Base-by-base conservation (phyloP, 2,797 vertebrate genomes). In the Pelodytes ibericus region DNA sequence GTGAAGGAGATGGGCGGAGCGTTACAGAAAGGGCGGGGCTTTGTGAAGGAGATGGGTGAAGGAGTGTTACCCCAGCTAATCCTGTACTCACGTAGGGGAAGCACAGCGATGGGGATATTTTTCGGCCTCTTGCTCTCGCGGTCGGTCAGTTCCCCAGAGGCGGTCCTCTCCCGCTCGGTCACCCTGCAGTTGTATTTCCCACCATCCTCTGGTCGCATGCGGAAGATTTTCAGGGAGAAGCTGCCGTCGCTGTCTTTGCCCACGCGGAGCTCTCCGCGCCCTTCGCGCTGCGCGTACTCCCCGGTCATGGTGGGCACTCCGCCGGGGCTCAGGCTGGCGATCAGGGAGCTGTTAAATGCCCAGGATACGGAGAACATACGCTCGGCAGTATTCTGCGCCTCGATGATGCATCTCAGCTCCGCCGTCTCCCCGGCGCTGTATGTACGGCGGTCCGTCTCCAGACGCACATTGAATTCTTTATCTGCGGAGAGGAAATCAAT, bases 181-280 rank as follows among this genome's bases (percentile, higher is more conserved):
- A 98, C 97, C 0, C 96, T 88, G 82, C 97, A 99, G 90, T 98
- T 98, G 87, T 98, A 99, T 67, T 98, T 99, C 59, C 97, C 97
- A 0, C 95, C 90, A 58, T 99, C 97, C 20, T 96, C 94, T 0
- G 90, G 87, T 3, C 90, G 92, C 3, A 98, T 92, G 53, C 90
- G 95, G 87, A 96, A 97, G 84, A 99, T 93, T 84, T 95, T 96
- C 81, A 99, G 93, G 78, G 96, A 90, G 58, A 98, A 95, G 64
- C 96, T 82, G 0, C 86, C 91, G 77, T 95, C 79, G 0, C 92
- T 94, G 81, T 98, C 97, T 72, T 98, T 98, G 39, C 94, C 92
- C 66, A 98, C 92, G 0, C 95, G 96, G 77, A 99, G 90, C 77
- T 95, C 95, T 2, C 97, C 97, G 2, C 86, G 84, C 4, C 94